phyloP scores from a whole-genome alignment of 2,797 vertebrate genomes.

The Ptychadena robeensis region DNA sequence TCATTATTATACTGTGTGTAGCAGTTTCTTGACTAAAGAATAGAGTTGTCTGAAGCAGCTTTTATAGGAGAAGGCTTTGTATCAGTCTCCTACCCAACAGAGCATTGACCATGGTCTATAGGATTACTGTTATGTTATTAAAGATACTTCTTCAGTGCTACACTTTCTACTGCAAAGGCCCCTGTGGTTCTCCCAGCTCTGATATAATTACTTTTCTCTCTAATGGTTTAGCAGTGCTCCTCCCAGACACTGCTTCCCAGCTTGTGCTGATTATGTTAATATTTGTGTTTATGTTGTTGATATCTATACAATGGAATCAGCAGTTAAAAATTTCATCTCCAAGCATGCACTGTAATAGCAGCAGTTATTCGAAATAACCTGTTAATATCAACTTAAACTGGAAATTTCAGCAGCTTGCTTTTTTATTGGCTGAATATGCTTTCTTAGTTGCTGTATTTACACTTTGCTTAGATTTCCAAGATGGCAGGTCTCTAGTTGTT shows the following conservation, averaged over 20 bases:
- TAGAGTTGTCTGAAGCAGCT: neutral
- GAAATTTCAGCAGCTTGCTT: too few relatives aligned
- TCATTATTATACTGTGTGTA: constrained; percentile 17
- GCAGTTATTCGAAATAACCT: neutral
- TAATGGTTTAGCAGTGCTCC: neutral
- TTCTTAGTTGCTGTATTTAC: too few relatives aligned
- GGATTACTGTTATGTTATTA: neutral
- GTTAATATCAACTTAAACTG: too few relatives aligned
- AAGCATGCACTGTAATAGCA: neutral
- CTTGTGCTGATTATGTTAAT: neutral
- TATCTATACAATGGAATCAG: too few relatives aligned
- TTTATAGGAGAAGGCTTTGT: neutral
- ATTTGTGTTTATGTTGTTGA: too few relatives aligned
- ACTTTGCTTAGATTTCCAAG: too few relatives aligned
- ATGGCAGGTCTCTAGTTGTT: too few relatives aligned
- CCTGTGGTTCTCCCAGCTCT: too few relatives aligned
- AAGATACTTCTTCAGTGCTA: neutral
- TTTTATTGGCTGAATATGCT: too few relatives aligned
- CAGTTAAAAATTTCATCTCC: neutral
- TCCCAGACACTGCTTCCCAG: neutral
- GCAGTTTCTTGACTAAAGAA: neutral
- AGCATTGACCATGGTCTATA: neutral
- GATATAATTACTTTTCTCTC: too few relatives aligned
- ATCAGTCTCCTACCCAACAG: neutral
- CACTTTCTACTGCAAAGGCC: neutral